Evolutionary conservation across 2,797 vertebrate genomes (phyloP).

Genomic region (Phalloptychus januarius): DNA sequence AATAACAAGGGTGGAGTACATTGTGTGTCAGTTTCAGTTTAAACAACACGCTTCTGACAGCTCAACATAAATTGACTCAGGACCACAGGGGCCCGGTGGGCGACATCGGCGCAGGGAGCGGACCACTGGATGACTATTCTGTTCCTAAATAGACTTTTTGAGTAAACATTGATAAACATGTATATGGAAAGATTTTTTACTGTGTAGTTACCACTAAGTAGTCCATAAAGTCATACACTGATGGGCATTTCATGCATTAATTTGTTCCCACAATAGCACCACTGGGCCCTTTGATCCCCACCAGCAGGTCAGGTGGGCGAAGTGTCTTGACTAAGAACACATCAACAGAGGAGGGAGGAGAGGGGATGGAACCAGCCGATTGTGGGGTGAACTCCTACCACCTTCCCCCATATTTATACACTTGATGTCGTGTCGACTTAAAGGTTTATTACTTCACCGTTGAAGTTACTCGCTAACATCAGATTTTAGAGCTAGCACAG

Average conservation of each 20-base stretch:
- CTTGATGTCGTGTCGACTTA: not conserved
- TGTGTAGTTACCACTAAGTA: not conserved
- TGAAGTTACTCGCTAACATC: not conserved
- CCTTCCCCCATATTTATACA: not conserved
- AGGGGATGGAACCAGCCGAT: no score
- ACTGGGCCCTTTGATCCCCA: no score
- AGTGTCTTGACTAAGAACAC: no score
- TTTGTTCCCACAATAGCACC: not conserved
- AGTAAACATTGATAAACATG: not conserved
- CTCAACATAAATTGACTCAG: not conserved
- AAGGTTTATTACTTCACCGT: not conserved
- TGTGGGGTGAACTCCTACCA: no score
- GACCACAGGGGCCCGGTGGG: no score
- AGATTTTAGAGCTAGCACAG: not conserved
- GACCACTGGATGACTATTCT: not conserved
- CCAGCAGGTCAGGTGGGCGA: no score
- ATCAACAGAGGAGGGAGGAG: no score
- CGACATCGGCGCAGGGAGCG: no score
- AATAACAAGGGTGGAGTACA: not conserved
- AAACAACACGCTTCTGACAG: not conserved
- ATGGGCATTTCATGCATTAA: not conserved
- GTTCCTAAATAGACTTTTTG: not conserved
- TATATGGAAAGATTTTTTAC: not conserved
- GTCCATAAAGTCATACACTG: not conserved
- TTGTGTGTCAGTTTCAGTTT: not conserved